Percentiles rank a stretch among this genome's conserved stretches.
phyloP scores from a whole-genome alignment of 2,113 vertebrate genomes.

The Oryzias javanicus region DNA sequence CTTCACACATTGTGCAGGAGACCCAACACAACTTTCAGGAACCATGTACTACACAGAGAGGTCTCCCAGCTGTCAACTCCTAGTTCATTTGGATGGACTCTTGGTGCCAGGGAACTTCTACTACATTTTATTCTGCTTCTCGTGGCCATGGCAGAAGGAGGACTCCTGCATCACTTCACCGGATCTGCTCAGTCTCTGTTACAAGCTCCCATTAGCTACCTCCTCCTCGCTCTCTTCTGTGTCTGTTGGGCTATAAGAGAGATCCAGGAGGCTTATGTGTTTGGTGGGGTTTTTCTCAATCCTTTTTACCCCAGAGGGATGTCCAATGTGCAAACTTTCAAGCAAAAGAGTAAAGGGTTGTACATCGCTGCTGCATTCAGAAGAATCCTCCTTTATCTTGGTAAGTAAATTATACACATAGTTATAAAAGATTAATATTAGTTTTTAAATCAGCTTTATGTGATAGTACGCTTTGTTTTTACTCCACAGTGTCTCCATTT shows the following conservation, averaged over 20 bases:
- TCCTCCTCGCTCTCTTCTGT: slow-evolving; percentile 83
- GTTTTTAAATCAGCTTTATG: not conserved
- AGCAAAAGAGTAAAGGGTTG: slow-evolving; percentile 83
- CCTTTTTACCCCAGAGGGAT: slow-evolving; percentile 91
- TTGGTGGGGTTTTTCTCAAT: slow-evolving; percentile 90
- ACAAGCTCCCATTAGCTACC: slow-evolving; percentile 82
- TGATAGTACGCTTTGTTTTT: slow-evolving; percentile 36
- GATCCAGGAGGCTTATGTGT: slow-evolving; percentile 87
- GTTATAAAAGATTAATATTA: not conserved
- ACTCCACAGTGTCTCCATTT: slow-evolving; percentile 89
- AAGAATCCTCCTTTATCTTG: slow-evolving; percentile 88
- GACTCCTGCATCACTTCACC: slow-evolving; percentile 84
- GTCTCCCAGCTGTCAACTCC: slow-evolving; percentile 30
- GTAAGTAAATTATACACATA: slow-evolving; percentile 72
- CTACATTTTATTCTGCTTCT: slow-evolving; percentile 79
- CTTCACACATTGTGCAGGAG: slow-evolving; percentile 74
- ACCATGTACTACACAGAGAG: slow-evolving; percentile 60
- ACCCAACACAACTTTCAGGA: slow-evolving; percentile 58
- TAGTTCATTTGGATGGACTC: slow-evolving; percentile 68
- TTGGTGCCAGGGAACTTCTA: slow-evolving; percentile 81
- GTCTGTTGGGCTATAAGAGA: slow-evolving; percentile 85
- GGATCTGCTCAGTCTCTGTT: slow-evolving; percentile 47
- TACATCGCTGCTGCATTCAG: slow-evolving; percentile 83
- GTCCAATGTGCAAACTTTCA: slow-evolving; percentile 82
- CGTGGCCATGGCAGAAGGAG: slow-evolving; percentile 81